Conservation (phyloP, 2,888 invertebrate species). For the Vanessa cardui region DNA sequence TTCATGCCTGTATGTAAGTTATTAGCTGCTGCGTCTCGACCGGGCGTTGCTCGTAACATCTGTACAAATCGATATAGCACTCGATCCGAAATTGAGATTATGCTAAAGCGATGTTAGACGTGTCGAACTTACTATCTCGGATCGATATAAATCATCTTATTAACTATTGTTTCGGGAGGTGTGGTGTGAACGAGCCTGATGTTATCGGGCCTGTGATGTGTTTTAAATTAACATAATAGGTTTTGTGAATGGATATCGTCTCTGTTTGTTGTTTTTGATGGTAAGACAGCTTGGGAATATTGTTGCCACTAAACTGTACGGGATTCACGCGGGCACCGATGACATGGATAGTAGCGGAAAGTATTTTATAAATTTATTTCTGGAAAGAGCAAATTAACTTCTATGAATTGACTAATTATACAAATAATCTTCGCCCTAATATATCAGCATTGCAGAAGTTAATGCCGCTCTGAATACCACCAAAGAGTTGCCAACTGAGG, state of each 20-base stretch:
- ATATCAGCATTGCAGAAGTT: too few relatives aligned
- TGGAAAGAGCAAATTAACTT: too few relatives aligned
- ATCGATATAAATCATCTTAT: constrained; percentile 83
- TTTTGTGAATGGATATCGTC: constrained; percentile 80
- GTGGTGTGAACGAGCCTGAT: constrained; percentile 81
- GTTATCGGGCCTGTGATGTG: constrained; percentile 76
- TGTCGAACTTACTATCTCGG: constrained; percentile 75
- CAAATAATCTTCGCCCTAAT: too few relatives aligned
- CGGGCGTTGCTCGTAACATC: constrained; percentile 53
- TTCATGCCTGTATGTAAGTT: constrained; percentile 19
- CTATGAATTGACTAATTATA: too few relatives aligned
- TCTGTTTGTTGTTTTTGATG: constrained; percentile 71
- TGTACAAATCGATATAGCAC: constrained; percentile 74
- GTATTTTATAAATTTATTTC: too few relatives aligned
- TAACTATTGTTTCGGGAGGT: constrained; percentile 83
- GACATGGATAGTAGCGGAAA: background rate
- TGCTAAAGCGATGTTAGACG: constrained; percentile 81
- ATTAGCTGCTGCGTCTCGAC: constrained; percentile 32
- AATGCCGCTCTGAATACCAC: too few relatives aligned
- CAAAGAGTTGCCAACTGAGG: too few relatives aligned
- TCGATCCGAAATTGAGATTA: constrained; percentile 77
- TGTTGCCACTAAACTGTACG: constrained; percentile 19
- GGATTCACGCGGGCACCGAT: constrained; percentile 8
- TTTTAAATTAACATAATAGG: constrained; percentile 84
- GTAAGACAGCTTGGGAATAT: constrained; percentile 39